A percentile compares a stretch with the other conserved stretches of the same genome.
Evolutionary conservation across 2,113 vertebrate genomes (phyloP).

Genomic region (Pitta sordida): DNA sequence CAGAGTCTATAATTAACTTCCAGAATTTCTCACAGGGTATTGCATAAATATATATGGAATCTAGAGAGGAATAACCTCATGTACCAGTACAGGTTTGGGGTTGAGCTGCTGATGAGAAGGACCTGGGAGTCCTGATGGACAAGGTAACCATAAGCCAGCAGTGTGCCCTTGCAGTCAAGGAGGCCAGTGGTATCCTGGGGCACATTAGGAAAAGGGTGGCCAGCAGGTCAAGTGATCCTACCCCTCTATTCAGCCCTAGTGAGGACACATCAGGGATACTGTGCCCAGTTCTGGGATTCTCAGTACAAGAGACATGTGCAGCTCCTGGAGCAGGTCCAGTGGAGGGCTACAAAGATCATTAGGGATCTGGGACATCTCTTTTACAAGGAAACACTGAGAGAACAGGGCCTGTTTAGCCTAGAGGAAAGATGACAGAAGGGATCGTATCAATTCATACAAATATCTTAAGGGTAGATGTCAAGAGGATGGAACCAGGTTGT

Average conservation of each 20-base stretch:
- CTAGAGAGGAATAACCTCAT: neutral
- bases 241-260: neutral
- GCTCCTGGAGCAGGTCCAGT: neutral
- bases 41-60: neutral
- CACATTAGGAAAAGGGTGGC: too few relatives aligned
- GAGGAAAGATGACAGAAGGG: neutral
- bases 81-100: neutral
- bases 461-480: neutral
- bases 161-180: neutral
- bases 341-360: neutral
- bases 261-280: neutral
- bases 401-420: neutral
- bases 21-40: neutral
- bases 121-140: neutral
- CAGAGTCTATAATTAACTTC: neutral
- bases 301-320: neutral
- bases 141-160: neutral
- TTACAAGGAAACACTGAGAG: neutral
- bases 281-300: neutral
- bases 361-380: neutral
- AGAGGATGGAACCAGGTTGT: neutral
- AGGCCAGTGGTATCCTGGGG: neutral
- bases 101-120: neutral
- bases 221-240: neutral
- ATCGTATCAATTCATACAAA: neutral